Base-by-base conservation (phyloP, 2,888 invertebrate genomes). In the Pristionchus entomophagus region DNA sequence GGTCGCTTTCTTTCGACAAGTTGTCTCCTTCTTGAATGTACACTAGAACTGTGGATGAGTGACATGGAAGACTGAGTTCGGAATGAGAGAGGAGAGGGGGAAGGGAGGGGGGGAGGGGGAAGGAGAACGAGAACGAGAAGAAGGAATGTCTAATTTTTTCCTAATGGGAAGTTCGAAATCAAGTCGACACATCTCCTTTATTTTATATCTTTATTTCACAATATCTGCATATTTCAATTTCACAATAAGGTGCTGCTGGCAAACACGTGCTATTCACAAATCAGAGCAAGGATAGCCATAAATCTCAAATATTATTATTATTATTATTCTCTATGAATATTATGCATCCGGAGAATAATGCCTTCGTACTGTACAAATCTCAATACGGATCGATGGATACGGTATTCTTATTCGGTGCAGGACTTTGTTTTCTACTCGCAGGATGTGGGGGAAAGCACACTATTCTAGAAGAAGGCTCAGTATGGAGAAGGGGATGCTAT, bases 191-290 rank as follows among this genome's bases (percentile, higher is more conserved):
- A 80, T 49, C 41, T 22, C 12, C 53, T 32, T 22, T n/a, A 19
- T 80, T 26, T 80, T 32, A 41, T 53, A 32, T 19, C 51, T 32
- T 10, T 35, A 14, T 65, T 65, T 35, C 65, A 73, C 35, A 62
- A 65, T 65, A 65, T 65, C 65, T 65, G 32, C 32, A 65, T 65
- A 65, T 22, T n/a, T 65, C 17, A 35, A 35, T 35, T 35, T 65
- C 65, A 65, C 65, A 65, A 65, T 65, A 35, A 35, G 5, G 19
- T 17, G 56, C 4, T 2, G 65, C 65, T 32, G 14, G 65, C 35
- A 65, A 65, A 32, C n/a, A n/a, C 65, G 65, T 65, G 65, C 65
- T 65, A 65, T 65, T 65, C 65, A 73, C 73, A 73, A 73, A 41
- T 26, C 65, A 65, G 65, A 65, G 73, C 73, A 45, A 73, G 73